These are phyloP conservation scores for Zaprionus nigranus DNA, from an alignment of 1,140 invertebrate genomes.

Conservation along the genomic window DNA sequence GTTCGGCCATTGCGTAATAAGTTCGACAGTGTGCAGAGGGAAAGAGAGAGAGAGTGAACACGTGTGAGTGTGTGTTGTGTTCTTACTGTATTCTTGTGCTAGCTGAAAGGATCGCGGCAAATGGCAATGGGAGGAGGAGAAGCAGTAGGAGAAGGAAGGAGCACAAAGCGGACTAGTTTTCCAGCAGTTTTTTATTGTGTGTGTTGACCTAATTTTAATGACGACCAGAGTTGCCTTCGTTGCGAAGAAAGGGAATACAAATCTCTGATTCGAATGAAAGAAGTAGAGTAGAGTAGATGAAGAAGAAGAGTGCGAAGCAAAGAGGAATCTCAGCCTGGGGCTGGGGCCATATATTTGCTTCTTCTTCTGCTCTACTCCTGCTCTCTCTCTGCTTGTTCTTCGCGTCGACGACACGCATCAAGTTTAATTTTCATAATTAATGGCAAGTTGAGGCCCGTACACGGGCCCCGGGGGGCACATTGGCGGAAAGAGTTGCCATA, in stretches of 20 bases:
- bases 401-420: slow-evolving; percentile 71
- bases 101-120: slow-evolving; percentile 65
- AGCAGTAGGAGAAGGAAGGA: slow-evolving; percentile 17
- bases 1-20: slow-evolving; percentile 76
- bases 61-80: neutral
- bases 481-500: slow-evolving; percentile 47
- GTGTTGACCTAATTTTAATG: slow-evolving; percentile 76
- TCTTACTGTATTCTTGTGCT: slow-evolving; percentile 59
- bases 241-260: slow-evolving; percentile 10
- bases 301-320: slow-evolving; percentile 22
- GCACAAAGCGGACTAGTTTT: slow-evolving; percentile 69
- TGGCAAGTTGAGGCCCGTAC: slow-evolving; percentile 53
- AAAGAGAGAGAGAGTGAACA: neutral
- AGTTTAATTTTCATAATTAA: slow-evolving; percentile 79
- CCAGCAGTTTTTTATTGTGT: slow-evolving; percentile 38
- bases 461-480: slow-evolving; percentile 28
- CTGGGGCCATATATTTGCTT: slow-evolving; percentile 59
- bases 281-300: neutral
- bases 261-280: neutral
- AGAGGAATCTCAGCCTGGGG: slow-evolving; percentile 30
- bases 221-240: slow-evolving; percentile 50
- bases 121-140: slow-evolving; percentile 1
- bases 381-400: slow-evolving; percentile 48
- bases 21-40: slow-evolving; percentile 37
- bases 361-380: slow-evolving; percentile 21